A percentile compares a stretch with the other conserved stretches of the same genome.
These are phyloP conservation scores for Nomada ruficornis DNA, from an alignment of 2,888 invertebrate genomes.

Conservation along the genomic window DNA sequence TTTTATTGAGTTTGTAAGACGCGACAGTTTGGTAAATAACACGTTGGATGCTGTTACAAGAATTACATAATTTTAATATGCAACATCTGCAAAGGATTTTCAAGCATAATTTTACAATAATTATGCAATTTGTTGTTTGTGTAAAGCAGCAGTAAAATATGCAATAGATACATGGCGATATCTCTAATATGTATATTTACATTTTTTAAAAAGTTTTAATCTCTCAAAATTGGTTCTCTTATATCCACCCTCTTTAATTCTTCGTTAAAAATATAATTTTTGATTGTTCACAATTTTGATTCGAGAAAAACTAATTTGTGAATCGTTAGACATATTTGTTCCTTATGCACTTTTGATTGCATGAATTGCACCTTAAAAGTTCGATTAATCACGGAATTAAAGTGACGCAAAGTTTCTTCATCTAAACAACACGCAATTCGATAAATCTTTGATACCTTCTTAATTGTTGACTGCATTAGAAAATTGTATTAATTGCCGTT, in stretches of 20 bases:
- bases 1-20: neutral
- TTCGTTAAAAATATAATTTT: slow-evolving; percentile 13
- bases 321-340: neutral
- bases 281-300: slow-evolving; percentile 28
- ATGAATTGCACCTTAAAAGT: neutral
- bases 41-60: slow-evolving; percentile 1
- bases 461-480: neutral
- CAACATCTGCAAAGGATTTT: slow-evolving; percentile 16
- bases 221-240: slow-evolving; percentile 3
- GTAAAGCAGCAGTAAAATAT: slow-evolving; percentile 37
- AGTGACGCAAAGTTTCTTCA: neutral
- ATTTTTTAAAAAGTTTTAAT: slow-evolving; percentile 1
- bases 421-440: neutral
- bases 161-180: neutral
- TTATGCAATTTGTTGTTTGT: slow-evolving; percentile 47
- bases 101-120: slow-evolving; percentile 6
- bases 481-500: neutral
- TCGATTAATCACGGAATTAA: neutral
- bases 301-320: slow-evolving; percentile 2
- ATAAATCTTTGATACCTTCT: neutral
- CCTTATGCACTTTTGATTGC: neutral
- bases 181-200: slow-evolving; percentile 22
- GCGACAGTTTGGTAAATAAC: slow-evolving; percentile 15
- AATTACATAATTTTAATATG: neutral
- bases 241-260: neutral